Evolutionary conservation across 30 jellyfish, hydroid and myxozoan genomes (phyloP).

Genomic region (Clytia hemisphaerica): DNA sequence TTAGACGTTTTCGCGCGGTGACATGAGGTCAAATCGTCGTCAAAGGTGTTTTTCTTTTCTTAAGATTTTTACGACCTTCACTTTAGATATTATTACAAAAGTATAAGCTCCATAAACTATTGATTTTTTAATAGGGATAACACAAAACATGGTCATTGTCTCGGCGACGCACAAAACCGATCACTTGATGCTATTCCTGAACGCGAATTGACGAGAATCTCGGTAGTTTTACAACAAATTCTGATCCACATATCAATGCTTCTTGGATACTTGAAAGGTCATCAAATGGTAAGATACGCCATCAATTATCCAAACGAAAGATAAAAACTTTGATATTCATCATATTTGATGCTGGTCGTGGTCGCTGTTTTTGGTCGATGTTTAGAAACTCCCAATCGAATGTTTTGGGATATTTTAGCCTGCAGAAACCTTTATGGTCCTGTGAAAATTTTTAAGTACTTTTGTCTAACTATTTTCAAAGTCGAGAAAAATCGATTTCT

Average conservation of each 20-base stretch:
- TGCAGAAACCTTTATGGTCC: no score
- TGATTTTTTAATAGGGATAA: slow-evolving; percentile 6
- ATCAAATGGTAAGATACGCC: slow-evolving; percentile 7
- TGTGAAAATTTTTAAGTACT: neutral
- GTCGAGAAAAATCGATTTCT: no score
- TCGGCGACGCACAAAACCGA: slow-evolving; percentile 19
- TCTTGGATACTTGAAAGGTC: slow-evolving; percentile 4
- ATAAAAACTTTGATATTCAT: no score
- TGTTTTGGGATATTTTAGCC: no score
- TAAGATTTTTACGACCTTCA: neutral
- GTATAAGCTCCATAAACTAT: neutral
- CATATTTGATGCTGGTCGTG: no score
- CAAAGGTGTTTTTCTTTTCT: neutral
- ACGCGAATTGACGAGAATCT: slow-evolving; percentile 15
- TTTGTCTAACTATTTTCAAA: no score
- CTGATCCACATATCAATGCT: slow-evolving; percentile 24
- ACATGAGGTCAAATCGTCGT: neutral
- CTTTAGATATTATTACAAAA: neutral
- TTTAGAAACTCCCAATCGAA: no score
- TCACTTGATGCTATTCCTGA: slow-evolving; percentile 7
- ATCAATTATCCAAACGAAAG: no score
- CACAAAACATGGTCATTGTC: slow-evolving; percentile 45
- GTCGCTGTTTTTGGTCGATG: no score
- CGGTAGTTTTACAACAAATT: slow-evolving; percentile 14
- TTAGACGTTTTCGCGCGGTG: neutral